phyloP scores from a whole-genome alignment of 2,888 invertebrate species.

The Brenthis hecate region DNA sequence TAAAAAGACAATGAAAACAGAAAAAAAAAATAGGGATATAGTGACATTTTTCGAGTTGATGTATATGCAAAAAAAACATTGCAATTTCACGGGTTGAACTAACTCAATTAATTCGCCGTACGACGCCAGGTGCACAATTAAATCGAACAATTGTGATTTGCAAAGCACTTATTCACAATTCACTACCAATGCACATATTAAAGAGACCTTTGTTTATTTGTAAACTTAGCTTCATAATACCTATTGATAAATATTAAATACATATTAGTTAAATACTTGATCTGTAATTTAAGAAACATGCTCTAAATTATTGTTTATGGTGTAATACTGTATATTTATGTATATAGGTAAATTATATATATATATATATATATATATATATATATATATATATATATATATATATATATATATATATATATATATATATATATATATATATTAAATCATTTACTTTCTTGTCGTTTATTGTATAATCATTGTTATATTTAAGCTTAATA shows the following conservation, averaged over 20 bases:
- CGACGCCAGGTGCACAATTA: conserved; percentile 37
- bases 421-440: too few relatives aligned
- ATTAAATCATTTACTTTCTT: too few relatives aligned
- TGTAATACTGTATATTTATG: background rate
- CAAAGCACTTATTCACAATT: conserved; percentile 34
- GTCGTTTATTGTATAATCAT: too few relatives aligned
- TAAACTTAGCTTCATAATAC: conserved; percentile 17
- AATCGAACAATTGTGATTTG: conserved; percentile 37
- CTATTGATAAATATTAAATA: background rate
- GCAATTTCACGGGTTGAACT: conserved; percentile 25
- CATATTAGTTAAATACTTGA: too few relatives aligned
- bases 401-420: too few relatives aligned
- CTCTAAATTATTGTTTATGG: background rate
- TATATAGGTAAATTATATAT: background rate
- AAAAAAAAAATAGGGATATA: background rate
- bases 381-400: too few relatives aligned
- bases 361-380: too few relatives aligned
- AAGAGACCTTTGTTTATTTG: conserved; percentile 32
- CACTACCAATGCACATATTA: conserved; percentile 30
- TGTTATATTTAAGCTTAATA: too few relatives aligned
- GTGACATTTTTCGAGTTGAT: background rate
- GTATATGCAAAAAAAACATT: conserved; percentile 26
- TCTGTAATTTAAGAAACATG: too few relatives aligned
- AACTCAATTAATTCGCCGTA: conserved; percentile 35
- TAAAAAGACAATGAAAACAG: background rate